Conservation (phyloP, 1,140 invertebrate genomes). For the Drosophila elegans region DNA sequence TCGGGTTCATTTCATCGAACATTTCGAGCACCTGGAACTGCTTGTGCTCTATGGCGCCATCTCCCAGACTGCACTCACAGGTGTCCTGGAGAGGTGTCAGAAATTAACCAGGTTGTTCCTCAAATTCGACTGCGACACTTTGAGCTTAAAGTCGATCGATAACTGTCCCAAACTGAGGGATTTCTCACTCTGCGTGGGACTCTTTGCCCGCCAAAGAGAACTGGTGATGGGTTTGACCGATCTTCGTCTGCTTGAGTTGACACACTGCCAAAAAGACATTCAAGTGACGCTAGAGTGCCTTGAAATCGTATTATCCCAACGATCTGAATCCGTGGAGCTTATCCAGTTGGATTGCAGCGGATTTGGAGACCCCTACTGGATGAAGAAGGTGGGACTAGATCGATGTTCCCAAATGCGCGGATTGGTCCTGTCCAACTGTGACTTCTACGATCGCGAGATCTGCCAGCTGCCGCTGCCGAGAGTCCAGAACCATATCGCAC, state of each 20-base stretch:
- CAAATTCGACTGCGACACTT: not conserved
- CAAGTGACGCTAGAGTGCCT: not conserved
- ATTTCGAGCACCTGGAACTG: not conserved
- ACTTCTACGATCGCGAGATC: not conserved
- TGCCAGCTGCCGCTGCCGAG: not conserved
- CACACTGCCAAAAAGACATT: not conserved
- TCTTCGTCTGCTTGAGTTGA: slow-evolving; percentile 6
- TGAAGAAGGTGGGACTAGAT: not conserved
- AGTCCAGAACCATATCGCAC: slow-evolving; percentile 3
- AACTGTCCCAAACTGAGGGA: not conserved
- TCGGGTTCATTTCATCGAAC: slow-evolving; percentile 6
- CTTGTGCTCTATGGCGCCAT: not conserved
- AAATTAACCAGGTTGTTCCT: slow-evolving; percentile 1
- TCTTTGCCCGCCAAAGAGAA: slow-evolving; percentile 1
- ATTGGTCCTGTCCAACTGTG: not conserved
- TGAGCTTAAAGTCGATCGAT: slow-evolving; percentile 1
- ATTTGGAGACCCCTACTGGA: not conserved
- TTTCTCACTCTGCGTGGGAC: not conserved
- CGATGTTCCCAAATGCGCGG: not conserved
- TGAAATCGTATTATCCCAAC: not conserved
- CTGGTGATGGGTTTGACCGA: not conserved
- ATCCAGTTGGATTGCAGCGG: not conserved
- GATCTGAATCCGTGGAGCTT: not conserved
- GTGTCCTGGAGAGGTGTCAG: not conserved
- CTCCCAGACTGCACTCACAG: not conserved